phyloP scores from a whole-genome alignment of 2,113 vertebrate genomes.

The Notechis scutatus region DNA sequence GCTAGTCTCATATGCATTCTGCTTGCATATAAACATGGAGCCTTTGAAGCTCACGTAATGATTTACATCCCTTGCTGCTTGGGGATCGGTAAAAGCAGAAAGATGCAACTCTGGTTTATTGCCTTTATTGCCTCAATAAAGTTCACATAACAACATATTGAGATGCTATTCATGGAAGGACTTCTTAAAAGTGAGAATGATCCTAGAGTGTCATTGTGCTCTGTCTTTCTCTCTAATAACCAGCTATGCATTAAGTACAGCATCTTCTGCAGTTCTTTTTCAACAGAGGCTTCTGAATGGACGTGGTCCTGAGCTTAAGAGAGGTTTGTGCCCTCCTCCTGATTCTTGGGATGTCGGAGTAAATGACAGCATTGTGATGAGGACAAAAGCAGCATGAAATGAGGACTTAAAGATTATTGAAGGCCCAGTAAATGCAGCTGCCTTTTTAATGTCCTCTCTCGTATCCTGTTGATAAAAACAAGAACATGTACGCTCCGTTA shows the following conservation, averaged over 20 bases:
- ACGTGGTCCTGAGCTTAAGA: neutral
- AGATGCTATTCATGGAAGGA: neutral
- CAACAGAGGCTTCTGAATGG: neutral
- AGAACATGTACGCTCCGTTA: neutral
- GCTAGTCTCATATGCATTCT: slow-evolving; percentile 7
- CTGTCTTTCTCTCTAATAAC: neutral
- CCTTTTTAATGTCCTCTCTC: neutral
- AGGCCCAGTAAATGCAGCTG: neutral
- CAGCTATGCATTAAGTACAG: neutral
- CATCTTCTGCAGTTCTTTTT: neutral
- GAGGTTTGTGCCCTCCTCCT: neutral
- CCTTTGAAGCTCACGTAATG: neutral
- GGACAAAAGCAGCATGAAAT: neutral
- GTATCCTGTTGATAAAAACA: neutral
- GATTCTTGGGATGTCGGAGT: neutral
- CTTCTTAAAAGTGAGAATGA: neutral
- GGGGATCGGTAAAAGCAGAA: neutral
- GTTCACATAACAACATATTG: neutral
- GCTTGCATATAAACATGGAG: neutral
- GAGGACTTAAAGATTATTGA: neutral
- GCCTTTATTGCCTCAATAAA: neutral
- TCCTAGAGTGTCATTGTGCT: neutral
- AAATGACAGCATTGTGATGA: neutral
- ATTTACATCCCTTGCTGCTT: neutral
- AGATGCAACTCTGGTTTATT: neutral